Conservation (phyloP, 2,797 vertebrate species). For the Hipposideros larvatus region DNA sequence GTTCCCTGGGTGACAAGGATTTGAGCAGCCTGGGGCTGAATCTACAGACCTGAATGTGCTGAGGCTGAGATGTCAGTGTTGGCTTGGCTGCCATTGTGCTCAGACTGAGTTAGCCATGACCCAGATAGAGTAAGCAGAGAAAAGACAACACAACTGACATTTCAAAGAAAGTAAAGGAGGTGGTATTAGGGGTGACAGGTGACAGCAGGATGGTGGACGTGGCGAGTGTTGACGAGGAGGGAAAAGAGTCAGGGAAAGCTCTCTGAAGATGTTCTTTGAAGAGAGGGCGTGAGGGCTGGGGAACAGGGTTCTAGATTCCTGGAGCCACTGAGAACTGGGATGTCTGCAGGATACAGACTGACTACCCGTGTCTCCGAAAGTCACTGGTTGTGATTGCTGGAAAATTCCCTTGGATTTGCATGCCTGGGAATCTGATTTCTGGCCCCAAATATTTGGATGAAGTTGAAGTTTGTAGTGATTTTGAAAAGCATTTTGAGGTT, state of each 20-base stretch:
- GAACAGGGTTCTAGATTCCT: background rate
- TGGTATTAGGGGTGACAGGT: background rate
- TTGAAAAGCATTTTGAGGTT: background rate
- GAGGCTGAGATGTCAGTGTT: background rate
- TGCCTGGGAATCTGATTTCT: background rate
- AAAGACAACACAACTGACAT: background rate
- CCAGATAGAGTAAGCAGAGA: conserved; percentile 18
- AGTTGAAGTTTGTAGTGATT: background rate
- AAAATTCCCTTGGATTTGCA: background rate
- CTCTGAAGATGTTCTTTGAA: background rate
- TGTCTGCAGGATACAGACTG: background rate
- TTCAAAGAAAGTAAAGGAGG: background rate
- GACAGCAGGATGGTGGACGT: background rate
- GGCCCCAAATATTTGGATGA: background rate
- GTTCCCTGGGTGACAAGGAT: background rate
- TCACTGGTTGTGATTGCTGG: background rate
- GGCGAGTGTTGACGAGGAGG: background rate
- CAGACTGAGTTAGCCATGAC: conserved; percentile 20
- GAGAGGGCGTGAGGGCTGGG: background rate
- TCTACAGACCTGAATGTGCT: background rate
- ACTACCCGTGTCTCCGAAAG: background rate
- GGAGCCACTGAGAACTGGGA: background rate
- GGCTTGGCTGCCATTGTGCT: background rate
- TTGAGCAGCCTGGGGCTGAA: background rate
- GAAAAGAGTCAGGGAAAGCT: background rate